Base-by-base conservation (phyloP, 2,113 vertebrate genomes). In the Cynopterus brachyotis region DNA sequence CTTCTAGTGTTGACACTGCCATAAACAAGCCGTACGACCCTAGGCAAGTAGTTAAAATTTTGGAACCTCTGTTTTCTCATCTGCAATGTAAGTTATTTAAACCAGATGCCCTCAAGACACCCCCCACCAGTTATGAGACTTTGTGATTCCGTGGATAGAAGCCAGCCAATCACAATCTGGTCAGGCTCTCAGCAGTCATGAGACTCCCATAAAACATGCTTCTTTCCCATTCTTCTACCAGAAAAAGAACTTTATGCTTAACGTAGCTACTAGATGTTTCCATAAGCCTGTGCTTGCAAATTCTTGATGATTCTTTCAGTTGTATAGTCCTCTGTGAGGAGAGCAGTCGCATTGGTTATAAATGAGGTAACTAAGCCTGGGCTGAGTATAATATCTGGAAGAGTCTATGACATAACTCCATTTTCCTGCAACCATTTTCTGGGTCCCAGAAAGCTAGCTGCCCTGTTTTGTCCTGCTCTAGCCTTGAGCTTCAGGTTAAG, bases 241-340 rank as follows among this genome's bases (percentile, higher is more conserved):
- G 59, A 20, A 81, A 67, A 86, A 73, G 22, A 69, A 50, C 37
- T 40, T 66, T 70, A 40, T 70, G 37, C 50, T 50, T 80, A 17
- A 79, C 35, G 19, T 75, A 50, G 28, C 6, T 8, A 19, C 26
- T 70, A 89, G 15, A 81, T 2, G 24, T 81, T 91, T 72, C 45
- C n/a, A 60, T 19, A 12, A 89, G 15, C 10, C 72, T 62, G 12
- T 76, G 19, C 64, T 97, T 89, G 42, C 12, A 86, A 82, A 79
- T 73, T 75, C 57, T 89, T 94, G 84, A 55, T 79, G 17, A 42
- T 84, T 81, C 40, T 89, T 91, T 66, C 78, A 82, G 59, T 72
- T 67, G 89, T 32, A 57, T 20, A 62, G 82, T 60, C 22, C 22
- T 95, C 35, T 88, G 85, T 62, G 66, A 85, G 32, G 6, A 30